These are phyloP conservation scores for Eugnorisma glareosa DNA, from an alignment of 2,888 invertebrate species.

Conservation along the genomic window DNA sequence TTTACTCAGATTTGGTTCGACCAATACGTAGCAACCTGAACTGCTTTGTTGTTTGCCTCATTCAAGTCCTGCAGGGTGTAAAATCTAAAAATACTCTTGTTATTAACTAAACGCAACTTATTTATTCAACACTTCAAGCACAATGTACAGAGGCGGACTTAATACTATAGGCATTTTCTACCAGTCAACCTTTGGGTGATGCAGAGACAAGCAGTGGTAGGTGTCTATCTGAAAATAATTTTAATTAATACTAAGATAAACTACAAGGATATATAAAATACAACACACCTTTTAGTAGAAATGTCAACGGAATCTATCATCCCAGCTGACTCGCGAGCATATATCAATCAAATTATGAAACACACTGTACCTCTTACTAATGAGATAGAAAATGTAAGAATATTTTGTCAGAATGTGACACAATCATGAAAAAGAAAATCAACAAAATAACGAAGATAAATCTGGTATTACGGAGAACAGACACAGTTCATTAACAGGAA, in stretches of 20 bases:
- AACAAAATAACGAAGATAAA: not conserved
- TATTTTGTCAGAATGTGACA: not conserved
- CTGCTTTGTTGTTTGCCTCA: too few species aligned
- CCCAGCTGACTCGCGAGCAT: not conserved
- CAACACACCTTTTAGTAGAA: slow-evolving; percentile 5
- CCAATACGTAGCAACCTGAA: too few species aligned
- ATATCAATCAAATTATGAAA: slow-evolving; percentile 21
- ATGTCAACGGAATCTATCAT: slow-evolving; percentile 15
- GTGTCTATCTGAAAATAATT: too few species aligned
- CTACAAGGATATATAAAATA: too few species aligned
- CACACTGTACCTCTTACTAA: not conserved
- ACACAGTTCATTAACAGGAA: not conserved
- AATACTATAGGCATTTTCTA: too few species aligned
- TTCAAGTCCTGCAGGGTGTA: too few species aligned
- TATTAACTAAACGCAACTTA: not conserved
- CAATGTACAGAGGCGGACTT: too few species aligned
- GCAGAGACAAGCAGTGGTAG: too few species aligned
- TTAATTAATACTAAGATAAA: too few species aligned
- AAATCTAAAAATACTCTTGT: not conserved
- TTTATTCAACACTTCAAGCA: too few species aligned
- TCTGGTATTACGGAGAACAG: not conserved
- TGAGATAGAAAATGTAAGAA: not conserved
- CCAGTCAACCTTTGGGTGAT: too few species aligned
- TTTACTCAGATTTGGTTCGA: too few species aligned
- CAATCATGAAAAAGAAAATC: not conserved